Evolutionary conservation across 2,888 invertebrate species (phyloP).

Genomic region (Limnephilus marmoratus): DNA sequence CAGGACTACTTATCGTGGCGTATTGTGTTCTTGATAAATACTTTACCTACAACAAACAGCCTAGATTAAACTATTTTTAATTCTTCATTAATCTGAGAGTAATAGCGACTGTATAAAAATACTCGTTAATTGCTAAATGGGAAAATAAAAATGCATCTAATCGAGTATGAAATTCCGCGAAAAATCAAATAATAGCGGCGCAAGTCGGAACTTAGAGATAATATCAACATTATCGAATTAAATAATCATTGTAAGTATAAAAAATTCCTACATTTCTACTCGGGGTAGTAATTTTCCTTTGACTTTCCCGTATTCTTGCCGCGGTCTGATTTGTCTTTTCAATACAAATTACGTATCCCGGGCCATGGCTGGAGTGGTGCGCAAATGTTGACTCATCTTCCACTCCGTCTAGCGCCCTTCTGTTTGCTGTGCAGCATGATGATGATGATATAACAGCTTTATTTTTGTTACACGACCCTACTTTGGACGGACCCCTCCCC

Average conservation of each 20-base stretch:
- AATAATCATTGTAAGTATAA: not conserved
- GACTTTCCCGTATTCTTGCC: not conserved
- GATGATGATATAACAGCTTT: conserved; percentile 60
- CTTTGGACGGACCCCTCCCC: not conserved
- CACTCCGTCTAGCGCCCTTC: conserved; percentile 63
- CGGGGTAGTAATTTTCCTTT: not conserved
- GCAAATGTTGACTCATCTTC: conserved; percentile 70
- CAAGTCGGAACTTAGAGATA: not conserved
- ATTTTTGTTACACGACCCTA: conserved; percentile 51
- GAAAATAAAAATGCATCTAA: not conserved
- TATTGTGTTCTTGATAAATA: not conserved
- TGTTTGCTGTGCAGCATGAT: conserved; percentile 68
- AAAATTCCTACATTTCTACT: not conserved
- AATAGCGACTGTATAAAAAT: not conserved
- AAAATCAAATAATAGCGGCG: not conserved
- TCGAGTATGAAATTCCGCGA: not conserved
- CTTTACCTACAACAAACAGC: not conserved
- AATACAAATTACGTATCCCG: conserved; percentile 60
- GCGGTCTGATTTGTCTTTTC: conserved; percentile 15
- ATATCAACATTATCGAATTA: not conserved
- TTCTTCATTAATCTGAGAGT: not conserved
- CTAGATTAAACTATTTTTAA: not conserved
- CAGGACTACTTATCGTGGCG: not conserved
- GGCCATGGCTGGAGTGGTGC: conserved; percentile 68
- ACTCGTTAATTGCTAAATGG: not conserved